These are phyloP conservation scores for Tholera decimalis DNA, from an alignment of 2,888 invertebrate species.

Conservation along the genomic window DNA sequence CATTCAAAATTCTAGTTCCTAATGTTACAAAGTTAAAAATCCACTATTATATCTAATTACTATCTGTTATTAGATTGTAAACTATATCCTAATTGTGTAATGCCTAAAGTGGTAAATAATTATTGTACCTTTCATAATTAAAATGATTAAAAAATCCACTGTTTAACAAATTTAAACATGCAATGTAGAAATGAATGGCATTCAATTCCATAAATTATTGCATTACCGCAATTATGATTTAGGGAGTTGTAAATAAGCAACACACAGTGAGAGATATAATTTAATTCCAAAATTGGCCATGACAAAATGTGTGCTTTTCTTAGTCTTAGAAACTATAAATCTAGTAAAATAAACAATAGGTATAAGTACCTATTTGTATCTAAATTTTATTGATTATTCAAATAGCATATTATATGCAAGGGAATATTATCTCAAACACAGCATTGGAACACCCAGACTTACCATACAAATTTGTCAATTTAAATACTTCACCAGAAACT, in stretches of 20 bases:
- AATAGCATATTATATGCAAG: slow-evolving; percentile 3
- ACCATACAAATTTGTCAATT: background rate
- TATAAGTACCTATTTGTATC: slow-evolving; percentile 14
- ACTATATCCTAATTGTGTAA: too few species aligned
- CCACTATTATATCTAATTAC: too few species aligned
- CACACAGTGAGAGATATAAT: background rate
- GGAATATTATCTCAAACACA: background rate
- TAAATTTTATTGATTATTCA: slow-evolving; percentile 2
- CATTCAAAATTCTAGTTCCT: too few species aligned
- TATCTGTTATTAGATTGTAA: too few species aligned
- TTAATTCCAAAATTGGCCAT: background rate
- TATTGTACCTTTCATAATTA: too few species aligned
- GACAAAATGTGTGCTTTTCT: background rate
- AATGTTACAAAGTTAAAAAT: too few species aligned
- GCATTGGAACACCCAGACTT: background rate
- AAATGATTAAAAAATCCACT: too few species aligned
- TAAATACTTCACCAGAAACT: too few species aligned
- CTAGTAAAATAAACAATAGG: background rate
- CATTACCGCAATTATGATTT: too few species aligned
- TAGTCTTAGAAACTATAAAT: background rate
- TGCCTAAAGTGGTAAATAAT: too few species aligned
- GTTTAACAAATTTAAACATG: too few species aligned
- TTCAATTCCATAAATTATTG: too few species aligned
- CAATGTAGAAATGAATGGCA: background rate
- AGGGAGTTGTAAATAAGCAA: background rate